Base-by-base conservation (phyloP, 2,113 vertebrate species). In the Anser cygnoides region DNA sequence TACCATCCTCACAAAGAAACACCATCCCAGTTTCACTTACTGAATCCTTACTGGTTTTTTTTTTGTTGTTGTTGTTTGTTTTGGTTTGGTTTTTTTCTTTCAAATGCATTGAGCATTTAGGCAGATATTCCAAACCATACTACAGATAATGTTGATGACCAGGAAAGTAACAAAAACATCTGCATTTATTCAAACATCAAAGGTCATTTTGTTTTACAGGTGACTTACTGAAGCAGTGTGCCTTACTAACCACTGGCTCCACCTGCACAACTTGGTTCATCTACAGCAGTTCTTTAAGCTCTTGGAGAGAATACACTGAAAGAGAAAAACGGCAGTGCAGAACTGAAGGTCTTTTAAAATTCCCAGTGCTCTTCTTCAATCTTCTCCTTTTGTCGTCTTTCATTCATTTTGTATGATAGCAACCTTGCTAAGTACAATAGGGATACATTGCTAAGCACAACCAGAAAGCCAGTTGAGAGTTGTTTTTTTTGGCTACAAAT, bases 301-400 rank as follows among this genome's bases (percentile, higher is more conserved):
- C 33, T 62, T 61, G 31, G 62, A 83, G n/a, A 86, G 35, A 76
- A 52, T 6, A 58, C 8, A 88, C 46, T 10, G 22, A 91, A 84
- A 68, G 39, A 37, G 31, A 87, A 59, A 92, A 91, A 87, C 10
- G 7, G 41, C 33, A 68, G 19, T 12, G 37, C 31, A 5, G 6
- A 91, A 77, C 21, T 12, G n/a, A 84, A 55, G 82, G 35, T 77
- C 63, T 89, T 76, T 73, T 25, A 85, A 91, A 91, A 93, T 71
- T 83, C 91, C 37, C 85, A 76, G n/a, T 37, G 58, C 28, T 87
- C 50, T 73, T 91, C 71, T 68, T 85, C 62, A 72, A 3, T 72
- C 62, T 87, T 74, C 87, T 37, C 54, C n/a, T 87, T 92, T 85
- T 89, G 81, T 79, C 84, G 71, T 71, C 66, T 70, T 96, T 70